These are phyloP conservation scores for Rhombomys opimus DNA, from an alignment of 2,113 vertebrate genomes.

Conservation along the genomic window DNA sequence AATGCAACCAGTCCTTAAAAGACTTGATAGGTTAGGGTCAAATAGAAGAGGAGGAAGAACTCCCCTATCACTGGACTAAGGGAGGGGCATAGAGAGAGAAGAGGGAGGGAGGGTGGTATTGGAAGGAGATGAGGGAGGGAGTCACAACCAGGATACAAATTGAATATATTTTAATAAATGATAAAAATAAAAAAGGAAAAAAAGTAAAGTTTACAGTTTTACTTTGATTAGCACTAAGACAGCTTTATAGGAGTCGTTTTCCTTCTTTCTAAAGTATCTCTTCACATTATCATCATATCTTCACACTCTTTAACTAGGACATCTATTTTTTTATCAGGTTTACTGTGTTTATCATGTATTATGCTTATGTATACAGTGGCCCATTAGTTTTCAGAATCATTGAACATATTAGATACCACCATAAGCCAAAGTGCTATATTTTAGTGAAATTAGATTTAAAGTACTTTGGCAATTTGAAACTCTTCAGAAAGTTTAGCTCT, in stretches of 20 bases:
- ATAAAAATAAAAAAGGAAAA: background rate
- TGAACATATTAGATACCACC: background rate
- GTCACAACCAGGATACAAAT: too few relatives aligned
- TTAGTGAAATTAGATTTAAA: slow-evolving; percentile 17
- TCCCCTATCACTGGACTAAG: too few relatives aligned
- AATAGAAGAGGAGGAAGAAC: too few relatives aligned
- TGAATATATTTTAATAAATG: too few relatives aligned
- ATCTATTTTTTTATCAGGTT: background rate
- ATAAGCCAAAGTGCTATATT: background rate
- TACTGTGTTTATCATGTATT: background rate
- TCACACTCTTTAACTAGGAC: background rate
- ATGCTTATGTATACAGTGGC: background rate
- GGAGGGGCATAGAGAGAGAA: too few relatives aligned
- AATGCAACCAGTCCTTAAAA: too few relatives aligned
- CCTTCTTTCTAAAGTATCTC: background rate
- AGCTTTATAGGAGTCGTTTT: background rate
- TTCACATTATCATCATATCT: background rate
- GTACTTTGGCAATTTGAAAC: background rate
- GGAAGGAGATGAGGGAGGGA: too few relatives aligned
- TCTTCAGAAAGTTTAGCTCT: background rate
- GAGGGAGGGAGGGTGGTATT: too few relatives aligned
- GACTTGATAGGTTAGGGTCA: too few relatives aligned
- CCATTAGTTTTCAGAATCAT: background rate
- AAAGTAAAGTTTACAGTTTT: background rate
- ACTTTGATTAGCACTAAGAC: background rate